A percentile compares a stretch with the other conserved stretches of the same genome.
These are phyloP conservation scores for Teleogryllus oceanicus DNA, from an alignment of 2,888 invertebrate genomes.

Conservation along the genomic window DNA sequence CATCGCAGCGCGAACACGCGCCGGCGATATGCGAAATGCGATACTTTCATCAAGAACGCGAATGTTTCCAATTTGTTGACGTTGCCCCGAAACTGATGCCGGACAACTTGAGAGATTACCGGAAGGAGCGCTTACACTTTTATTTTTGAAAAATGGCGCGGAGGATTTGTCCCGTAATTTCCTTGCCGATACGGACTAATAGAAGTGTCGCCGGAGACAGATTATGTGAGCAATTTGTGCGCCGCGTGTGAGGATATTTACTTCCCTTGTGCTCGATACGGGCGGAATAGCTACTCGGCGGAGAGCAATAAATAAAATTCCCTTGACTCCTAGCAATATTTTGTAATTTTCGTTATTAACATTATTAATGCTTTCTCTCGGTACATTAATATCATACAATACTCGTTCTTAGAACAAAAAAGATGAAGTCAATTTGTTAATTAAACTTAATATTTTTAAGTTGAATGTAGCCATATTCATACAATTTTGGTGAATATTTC, in stretches of 20 bases:
- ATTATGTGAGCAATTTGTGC: neutral
- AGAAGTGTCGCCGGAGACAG: conserved; percentile 9
- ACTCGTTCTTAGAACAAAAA: too few species aligned
- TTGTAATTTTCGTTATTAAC: too few species aligned
- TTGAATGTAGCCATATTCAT: too few species aligned
- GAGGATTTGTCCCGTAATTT: conserved; percentile 1
- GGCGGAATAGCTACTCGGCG: too few species aligned
- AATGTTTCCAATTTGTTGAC: conserved; percentile 1
- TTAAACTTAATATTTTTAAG: too few species aligned
- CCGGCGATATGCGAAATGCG: neutral
- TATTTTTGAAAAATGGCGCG: neutral
- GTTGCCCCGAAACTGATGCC: neutral
- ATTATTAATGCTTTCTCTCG: too few species aligned
- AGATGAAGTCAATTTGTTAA: too few species aligned
- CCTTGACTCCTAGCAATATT: too few species aligned
- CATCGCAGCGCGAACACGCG: neutral
- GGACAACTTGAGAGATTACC: conserved; percentile 10
- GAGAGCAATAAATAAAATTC: too few species aligned
- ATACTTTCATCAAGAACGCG: neutral
- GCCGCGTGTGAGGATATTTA: neutral
- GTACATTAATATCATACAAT: too few species aligned
- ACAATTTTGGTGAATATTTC: too few species aligned
- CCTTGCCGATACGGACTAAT: neutral
- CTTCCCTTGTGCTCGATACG: too few species aligned
- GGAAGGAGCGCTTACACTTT: conserved; percentile 9